Conservation (phyloP, 2,888 invertebrate genomes). For the Dolichomitus sp. region DNA sequence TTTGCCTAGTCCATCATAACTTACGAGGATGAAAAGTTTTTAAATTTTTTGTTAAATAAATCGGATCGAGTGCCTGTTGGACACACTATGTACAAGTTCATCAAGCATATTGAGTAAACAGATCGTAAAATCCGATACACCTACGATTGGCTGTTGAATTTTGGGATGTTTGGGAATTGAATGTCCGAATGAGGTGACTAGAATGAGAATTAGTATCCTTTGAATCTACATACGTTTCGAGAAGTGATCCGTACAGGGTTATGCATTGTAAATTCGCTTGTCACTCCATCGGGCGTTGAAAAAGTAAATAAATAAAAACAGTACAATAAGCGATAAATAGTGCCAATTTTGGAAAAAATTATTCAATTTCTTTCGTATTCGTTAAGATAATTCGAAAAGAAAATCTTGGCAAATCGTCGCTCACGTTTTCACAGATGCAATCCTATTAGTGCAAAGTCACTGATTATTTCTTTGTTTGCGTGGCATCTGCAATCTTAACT, state of each 20-base stretch:
- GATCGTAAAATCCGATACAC: constrained; percentile 25
- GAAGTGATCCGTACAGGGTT: constrained; percentile 11
- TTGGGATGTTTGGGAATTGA: constrained; percentile 5
- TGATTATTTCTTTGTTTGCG: constrained; percentile 27
- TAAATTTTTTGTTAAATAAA: constrained; percentile 36
- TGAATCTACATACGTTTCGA: constrained; percentile 25
- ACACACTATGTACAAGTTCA: constrained; percentile 5
- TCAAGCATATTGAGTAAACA: constrained; percentile 31
- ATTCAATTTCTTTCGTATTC: constrained; percentile 23
- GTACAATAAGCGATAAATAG: constrained; percentile 65
- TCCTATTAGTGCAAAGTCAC: constrained; percentile 20
- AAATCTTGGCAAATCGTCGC: constrained; percentile 17
- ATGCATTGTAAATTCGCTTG: constrained; percentile 69
- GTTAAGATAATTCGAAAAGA: constrained; percentile 20
- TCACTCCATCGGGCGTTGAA: constrained; percentile 53
- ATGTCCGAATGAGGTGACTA: background rate
- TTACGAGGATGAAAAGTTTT: constrained; percentile 23
- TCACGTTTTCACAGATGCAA: constrained; percentile 13
- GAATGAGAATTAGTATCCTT: background rate
- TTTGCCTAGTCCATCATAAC: constrained; percentile 19
- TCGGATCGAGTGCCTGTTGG: constrained; percentile 7
- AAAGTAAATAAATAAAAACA: constrained; percentile 40
- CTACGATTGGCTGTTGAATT: constrained; percentile 27
- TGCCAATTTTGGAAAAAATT: constrained; percentile 62
- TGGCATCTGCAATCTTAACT: constrained; percentile 47